A percentile compares a stretch with the other conserved stretches of the same genome.
Conservation (phyloP, 2,113 vertebrate genomes). For the Bettongia penicillata region DNA sequence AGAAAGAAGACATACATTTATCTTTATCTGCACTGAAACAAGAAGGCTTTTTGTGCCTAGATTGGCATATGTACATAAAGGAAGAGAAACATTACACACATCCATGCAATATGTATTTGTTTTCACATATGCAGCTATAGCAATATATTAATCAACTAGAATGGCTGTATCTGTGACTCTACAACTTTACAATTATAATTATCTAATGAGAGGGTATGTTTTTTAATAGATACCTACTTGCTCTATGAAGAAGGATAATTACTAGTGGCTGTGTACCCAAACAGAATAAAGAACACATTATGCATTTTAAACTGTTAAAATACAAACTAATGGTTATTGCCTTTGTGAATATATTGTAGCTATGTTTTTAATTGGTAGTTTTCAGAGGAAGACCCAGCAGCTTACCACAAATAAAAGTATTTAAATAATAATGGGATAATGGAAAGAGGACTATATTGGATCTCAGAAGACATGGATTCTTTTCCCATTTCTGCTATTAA, state of each 20-base stretch:
- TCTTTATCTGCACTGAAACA: neutral
- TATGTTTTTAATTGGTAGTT: neutral
- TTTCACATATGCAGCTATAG: neutral
- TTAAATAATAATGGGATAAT: neutral
- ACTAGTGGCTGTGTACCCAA: neutral
- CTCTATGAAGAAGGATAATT: slow-evolving; percentile 11
- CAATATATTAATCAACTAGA: neutral
- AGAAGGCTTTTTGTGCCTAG: neutral
- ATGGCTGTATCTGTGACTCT: neutral
- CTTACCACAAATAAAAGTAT: neutral
- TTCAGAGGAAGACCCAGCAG: neutral
- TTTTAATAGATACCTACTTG: slow-evolving; percentile 1
- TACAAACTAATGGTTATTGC: neutral
- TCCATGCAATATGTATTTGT: neutral
- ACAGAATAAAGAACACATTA: neutral
- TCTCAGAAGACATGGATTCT: neutral
- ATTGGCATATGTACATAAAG: neutral
- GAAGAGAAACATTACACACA: neutral
- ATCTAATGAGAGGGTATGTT: neutral
- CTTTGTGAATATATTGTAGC: neutral
- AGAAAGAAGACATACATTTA: neutral
- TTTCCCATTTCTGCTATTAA: neutral
- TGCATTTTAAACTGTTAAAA: slow-evolving; percentile 31
- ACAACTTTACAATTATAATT: neutral
- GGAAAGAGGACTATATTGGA: neutral